A percentile compares a stretch with the other conserved stretches of the same genome.
Evolutionary conservation across 2,888 invertebrate genomes (phyloP).

Genomic region (Melolontha melolontha): DNA sequence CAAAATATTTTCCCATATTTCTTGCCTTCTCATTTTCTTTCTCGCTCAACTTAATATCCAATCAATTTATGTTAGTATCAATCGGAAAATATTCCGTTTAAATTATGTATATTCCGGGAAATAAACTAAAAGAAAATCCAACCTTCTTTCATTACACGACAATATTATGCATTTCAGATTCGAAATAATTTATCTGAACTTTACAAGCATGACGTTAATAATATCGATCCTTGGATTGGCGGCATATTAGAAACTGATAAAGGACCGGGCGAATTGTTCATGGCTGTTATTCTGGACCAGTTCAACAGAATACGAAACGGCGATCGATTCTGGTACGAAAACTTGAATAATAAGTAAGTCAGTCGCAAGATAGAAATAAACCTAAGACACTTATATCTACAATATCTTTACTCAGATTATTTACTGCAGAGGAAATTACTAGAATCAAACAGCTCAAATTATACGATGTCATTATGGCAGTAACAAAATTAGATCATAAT

Average conservation of each 20-base stretch:
- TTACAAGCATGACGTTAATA: slow-evolving; percentile 62
- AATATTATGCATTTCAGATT: slow-evolving; percentile 45
- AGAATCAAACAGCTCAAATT: slow-evolving; percentile 65
- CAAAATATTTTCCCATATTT: too few relatives aligned
- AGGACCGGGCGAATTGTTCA: slow-evolving; percentile 69
- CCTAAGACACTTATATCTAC: not conserved
- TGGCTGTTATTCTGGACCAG: slow-evolving; percentile 68
- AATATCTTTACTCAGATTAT: slow-evolving; percentile 62
- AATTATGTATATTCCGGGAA: too few relatives aligned
- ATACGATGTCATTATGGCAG: slow-evolving; percentile 67
- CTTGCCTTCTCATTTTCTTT: too few relatives aligned
- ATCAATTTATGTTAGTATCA: too few relatives aligned
- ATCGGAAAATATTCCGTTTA: too few relatives aligned
- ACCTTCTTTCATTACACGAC: too few relatives aligned
- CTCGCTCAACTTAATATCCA: too few relatives aligned
- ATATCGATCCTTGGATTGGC: slow-evolving; percentile 71
- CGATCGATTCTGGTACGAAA: slow-evolving; percentile 73
- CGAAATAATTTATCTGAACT: slow-evolving; percentile 54
- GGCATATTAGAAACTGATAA: slow-evolving; percentile 69
- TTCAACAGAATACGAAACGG: slow-evolving; percentile 69
- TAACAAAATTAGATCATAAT: slow-evolving; percentile 64
- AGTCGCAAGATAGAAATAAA: not conserved
- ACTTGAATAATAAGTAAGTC: slow-evolving; percentile 63
- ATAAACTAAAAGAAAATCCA: too few relatives aligned
- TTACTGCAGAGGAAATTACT: slow-evolving; percentile 63